Base-by-base conservation (phyloP, 92 coral and sea anemone genomes). In the Zoanthus gigantus region DNA sequence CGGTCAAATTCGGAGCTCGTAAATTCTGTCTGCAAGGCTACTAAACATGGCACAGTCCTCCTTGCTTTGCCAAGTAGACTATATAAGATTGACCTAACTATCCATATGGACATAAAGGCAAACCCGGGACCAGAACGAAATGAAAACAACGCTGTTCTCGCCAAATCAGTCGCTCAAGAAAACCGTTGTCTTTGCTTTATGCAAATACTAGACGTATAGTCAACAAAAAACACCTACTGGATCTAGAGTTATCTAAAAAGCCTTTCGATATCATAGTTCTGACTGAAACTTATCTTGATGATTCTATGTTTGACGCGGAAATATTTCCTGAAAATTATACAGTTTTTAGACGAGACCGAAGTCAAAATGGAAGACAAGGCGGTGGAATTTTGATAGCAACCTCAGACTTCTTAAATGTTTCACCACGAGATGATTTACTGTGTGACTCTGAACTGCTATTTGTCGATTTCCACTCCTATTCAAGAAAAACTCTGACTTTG, bases 271-370 rank as follows among this genome's bases (percentile, higher is more conserved):
- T 72, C 63, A 79, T 89, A 74, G 42, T 37, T 37, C 42, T 37
- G 42, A 37, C 42, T 37, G 42, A 37, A 37, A 37, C 42, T 37
- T 4, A 86, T 71, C 74, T 32, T 84, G 5, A 90, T 54, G 68
- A 73, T 72, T 73, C 83, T 8, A 82, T 89, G 53, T 74, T 67
- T 15, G 88, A 82, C 12, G 47, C 89, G 13, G 89, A 85, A 85
- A 67, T 90, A 68, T 73, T 89, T 61, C 88, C 91, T 66, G 65
- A 29, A 16, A 89, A 74, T 52, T 82, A 82, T 12, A 73, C 73
- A 72, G 83, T 89, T 37, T 89, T 83, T 34, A 89, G 88, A 74
- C 81, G 78, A 34, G 88, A 83, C 74, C 76, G 83, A 57, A 67
- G 68, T 16, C 76, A 45, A 52, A 76, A 71, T 60, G 88, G 88